A percentile compares a stretch with the other conserved stretches of the same genome.
phyloP scores from a whole-genome alignment of 2,113 vertebrate genomes.

The Agapornis roseicollis region DNA sequence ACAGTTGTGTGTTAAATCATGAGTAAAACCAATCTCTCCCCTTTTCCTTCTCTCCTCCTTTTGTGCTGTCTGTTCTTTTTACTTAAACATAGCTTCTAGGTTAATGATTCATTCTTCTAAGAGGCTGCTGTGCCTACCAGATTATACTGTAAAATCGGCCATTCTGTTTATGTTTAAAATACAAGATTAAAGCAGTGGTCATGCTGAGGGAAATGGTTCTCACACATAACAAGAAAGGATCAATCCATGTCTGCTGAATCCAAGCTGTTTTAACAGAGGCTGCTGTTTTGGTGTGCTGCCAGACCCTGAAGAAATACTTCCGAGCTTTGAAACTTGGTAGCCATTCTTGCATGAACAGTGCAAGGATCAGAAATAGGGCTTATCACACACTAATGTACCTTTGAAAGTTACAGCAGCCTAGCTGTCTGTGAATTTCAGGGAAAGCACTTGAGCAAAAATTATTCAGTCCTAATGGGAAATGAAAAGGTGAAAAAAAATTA shows the following conservation, averaged over 20 bases:
- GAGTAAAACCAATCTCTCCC: conserved; percentile 24
- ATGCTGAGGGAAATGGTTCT: conserved; percentile 60
- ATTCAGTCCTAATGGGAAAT: not conserved
- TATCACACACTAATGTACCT: not conserved
- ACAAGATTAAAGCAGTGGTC: conserved; percentile 64
- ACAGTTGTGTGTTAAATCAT: conserved; percentile 30
- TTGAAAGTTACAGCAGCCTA: not conserved
- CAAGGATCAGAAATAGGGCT: not conserved
- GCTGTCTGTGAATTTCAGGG: not conserved
- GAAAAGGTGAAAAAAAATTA: not conserved
- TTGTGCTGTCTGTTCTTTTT: conserved; percentile 26
- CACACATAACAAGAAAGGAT: conserved; percentile 44
- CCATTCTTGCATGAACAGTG: not conserved
- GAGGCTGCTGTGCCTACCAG: conserved; percentile 44
- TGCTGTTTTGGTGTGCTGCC: conserved; percentile 4
- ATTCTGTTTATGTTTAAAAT: conserved; percentile 61
- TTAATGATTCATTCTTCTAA: conserved; percentile 61
- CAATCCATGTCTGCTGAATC: not conserved
- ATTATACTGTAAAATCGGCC: conserved; percentile 63
- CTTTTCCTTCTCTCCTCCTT: not conserved
- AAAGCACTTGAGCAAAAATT: conserved; percentile 15
- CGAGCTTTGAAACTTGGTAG: conserved; percentile 26
- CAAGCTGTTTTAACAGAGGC: not conserved
- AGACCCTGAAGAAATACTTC: not conserved
- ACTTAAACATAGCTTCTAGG: conserved; percentile 44